These are phyloP conservation scores for Barypeithes pellucidus DNA, from an alignment of 2,888 invertebrate genomes.

Conservation along the genomic window DNA sequence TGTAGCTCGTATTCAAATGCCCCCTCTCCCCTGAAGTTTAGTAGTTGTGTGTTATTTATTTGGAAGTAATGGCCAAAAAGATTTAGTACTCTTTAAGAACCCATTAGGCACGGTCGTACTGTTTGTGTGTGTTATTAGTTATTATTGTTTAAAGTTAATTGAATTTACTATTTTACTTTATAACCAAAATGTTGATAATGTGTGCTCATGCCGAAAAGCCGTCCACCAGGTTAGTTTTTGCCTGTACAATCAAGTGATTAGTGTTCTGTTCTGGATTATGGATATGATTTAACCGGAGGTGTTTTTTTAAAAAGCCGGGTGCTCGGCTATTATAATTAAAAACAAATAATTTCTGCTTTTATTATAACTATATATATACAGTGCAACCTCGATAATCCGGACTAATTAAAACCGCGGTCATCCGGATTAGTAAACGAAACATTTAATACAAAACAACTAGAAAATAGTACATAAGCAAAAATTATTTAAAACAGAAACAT, in stretches of 20 bases:
- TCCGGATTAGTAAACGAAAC: too few relatives aligned
- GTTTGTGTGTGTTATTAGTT: background rate
- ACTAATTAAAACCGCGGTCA: too few relatives aligned
- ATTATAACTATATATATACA: too few relatives aligned
- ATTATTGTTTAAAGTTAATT: conserved; percentile 4
- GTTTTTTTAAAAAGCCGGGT: too few relatives aligned
- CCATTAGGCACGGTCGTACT: background rate
- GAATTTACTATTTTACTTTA: conserved; percentile 2
- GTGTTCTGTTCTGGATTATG: background rate
- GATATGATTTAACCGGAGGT: too few relatives aligned
- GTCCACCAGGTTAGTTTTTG: conserved; percentile 24
- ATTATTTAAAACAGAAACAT: too few relatives aligned
- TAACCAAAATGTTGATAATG: conserved; percentile 42
- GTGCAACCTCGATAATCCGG: too few relatives aligned
- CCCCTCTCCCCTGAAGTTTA: background rate
- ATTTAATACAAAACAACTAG: too few relatives aligned
- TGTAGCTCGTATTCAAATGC: conserved; percentile 6
- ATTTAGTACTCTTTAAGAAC: conserved; percentile 5
- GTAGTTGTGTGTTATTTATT: conserved; percentile 9
- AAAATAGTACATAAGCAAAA: too few relatives aligned
- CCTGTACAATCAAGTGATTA: background rate
- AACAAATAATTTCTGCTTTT: too few relatives aligned
- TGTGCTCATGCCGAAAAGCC: conserved; percentile 30
- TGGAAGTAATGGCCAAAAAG: background rate
- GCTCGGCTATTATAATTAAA: too few relatives aligned